These are phyloP conservation scores for Hyles euphorbiae DNA, from an alignment of 1,140 invertebrate genomes.

Conservation along the genomic window DNA sequence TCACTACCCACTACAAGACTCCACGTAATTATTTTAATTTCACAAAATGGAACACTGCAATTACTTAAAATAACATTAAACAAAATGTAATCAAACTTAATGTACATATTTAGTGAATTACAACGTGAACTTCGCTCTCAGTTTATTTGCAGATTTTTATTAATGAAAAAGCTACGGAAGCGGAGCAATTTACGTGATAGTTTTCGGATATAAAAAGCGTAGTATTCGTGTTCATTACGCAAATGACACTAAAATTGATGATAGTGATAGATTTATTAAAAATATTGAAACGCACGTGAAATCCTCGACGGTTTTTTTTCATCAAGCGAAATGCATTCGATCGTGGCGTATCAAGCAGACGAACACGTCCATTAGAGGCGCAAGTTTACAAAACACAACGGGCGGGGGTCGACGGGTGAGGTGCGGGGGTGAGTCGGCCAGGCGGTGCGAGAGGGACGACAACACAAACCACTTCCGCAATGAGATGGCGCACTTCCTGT, in stretches of 20 bases:
- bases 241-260: constrained; percentile 4
- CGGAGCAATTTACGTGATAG: too few relatives aligned
- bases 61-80: constrained; percentile 4
- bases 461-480: constrained; percentile 75
- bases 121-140: too few relatives aligned
- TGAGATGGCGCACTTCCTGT: constrained; percentile 77
- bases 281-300: constrained; percentile 1
- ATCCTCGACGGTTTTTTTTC: constrained; percentile 32
- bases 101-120: too few relatives aligned
- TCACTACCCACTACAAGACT: too few relatives aligned
- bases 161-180: too few relatives aligned
- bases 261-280: constrained; percentile 6
- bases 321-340: constrained; percentile 58
- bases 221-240: constrained; percentile 1
- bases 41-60: constrained; percentile 3
- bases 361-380: constrained; percentile 56
- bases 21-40: constrained; percentile 2
- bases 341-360: constrained; percentile 53
- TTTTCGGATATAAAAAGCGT: background rate
- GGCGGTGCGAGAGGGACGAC: constrained; percentile 54
- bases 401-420: too few relatives aligned
- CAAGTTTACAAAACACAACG: constrained; percentile 22
- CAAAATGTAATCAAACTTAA: background rate
- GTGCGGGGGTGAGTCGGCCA: constrained; percentile 13
- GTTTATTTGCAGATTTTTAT: too few relatives aligned